Evolutionary conservation across 2,888 invertebrate genomes (phyloP).

Genomic region (Drosophila paranaensis): DNA sequence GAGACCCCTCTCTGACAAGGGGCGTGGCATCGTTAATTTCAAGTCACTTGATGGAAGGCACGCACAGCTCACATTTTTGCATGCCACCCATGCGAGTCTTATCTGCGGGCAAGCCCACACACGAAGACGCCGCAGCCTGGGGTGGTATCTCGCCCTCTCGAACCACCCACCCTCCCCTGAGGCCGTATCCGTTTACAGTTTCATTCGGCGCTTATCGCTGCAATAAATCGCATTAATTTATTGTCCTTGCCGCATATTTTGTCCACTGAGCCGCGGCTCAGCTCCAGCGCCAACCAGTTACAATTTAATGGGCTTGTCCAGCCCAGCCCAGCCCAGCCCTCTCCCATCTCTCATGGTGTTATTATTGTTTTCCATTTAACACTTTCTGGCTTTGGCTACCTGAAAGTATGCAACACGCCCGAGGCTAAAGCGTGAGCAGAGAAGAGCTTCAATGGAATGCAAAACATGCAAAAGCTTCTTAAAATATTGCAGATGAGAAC

Average conservation of each 20-base stretch:
- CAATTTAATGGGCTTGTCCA: conserved; percentile 75
- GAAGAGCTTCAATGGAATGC: background rate
- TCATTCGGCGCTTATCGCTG: conserved; percentile 77
- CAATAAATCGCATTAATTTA: conserved; percentile 84
- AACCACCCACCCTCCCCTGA: conserved; percentile 5
- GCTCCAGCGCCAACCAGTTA: conserved; percentile 43
- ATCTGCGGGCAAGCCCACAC: conserved; percentile 68
- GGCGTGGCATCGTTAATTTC: conserved; percentile 59
- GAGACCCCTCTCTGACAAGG: background rate
- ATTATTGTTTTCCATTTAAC: conserved; percentile 76
- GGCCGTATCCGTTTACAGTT: conserved; percentile 32
- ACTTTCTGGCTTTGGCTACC: conserved; percentile 50
- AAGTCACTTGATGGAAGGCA: conserved; percentile 48
- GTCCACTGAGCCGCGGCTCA: conserved; percentile 64
- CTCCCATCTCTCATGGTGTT: conserved; percentile 23
- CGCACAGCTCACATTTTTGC: conserved; percentile 59
- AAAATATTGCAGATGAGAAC: conserved; percentile 10
- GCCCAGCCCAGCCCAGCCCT: conserved; percentile 15
- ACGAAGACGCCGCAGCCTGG: conserved; percentile 34
- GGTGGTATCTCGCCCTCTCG: background rate
- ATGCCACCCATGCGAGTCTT: conserved; percentile 50
- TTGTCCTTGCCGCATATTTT: conserved; percentile 80
- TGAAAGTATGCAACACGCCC: conserved; percentile 25
- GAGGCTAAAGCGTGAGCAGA: background rate
- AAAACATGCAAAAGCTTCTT: conserved; percentile 9